These are phyloP conservation scores for Chrysolina americana DNA, from an alignment of 2,888 invertebrate genomes.

Conservation along the genomic window DNA sequence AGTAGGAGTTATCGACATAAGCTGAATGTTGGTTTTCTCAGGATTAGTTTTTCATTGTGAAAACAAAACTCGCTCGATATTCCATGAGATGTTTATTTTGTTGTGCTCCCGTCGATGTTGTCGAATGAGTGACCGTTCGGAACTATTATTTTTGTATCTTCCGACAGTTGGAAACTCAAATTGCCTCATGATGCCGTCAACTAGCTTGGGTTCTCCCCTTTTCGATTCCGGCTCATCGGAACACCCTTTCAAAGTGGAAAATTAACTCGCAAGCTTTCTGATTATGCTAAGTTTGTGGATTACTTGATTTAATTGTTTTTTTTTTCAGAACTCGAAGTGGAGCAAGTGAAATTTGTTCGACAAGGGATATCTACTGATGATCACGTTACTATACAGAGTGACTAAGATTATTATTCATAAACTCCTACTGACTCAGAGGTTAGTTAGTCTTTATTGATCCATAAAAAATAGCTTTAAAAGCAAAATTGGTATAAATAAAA, in stretches of 20 bases:
- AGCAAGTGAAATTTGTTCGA: not conserved
- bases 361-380: too few relatives aligned
- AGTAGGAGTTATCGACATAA: conserved; percentile 43
- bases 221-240: not conserved
- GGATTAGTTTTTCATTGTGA: conserved; percentile 47
- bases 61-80: conserved; percentile 37
- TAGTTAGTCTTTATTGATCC: too few relatives aligned
- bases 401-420: too few relatives aligned
- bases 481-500: too few relatives aligned
- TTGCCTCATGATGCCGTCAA: conserved; percentile 4
- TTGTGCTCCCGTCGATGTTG: conserved; percentile 33
- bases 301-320: not conserved
- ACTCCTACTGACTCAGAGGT: too few relatives aligned
- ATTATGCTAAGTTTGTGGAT: not conserved
- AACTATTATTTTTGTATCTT: conserved; percentile 12
- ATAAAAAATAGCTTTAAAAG: too few relatives aligned
- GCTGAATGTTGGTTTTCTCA: conserved; percentile 44
- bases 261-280: not conserved
- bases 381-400: too few relatives aligned
- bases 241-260: conserved; percentile 3
- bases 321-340: not conserved
- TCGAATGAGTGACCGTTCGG: conserved; percentile 7
- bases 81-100: conserved; percentile 42
- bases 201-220: conserved; percentile 14
- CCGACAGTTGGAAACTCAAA: conserved; percentile 5